These are phyloP conservation scores for Lerema accius DNA, from an alignment of 1,140 invertebrate species.

Conservation along the genomic window DNA sequence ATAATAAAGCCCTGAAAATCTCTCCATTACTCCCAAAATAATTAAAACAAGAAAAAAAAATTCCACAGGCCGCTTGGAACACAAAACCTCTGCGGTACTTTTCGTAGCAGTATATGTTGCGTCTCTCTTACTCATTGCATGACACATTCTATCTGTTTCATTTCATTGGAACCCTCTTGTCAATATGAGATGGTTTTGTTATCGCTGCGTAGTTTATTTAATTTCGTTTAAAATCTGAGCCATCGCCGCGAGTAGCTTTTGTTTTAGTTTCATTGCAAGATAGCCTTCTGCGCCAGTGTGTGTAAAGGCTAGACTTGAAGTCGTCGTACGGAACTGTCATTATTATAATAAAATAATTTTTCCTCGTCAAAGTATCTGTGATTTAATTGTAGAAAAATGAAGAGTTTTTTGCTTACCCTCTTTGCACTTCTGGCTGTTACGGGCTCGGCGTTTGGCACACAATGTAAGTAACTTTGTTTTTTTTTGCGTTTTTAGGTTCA, in stretches of 20 bases:
- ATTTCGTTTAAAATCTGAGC: constrained; percentile 62
- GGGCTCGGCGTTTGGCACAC: constrained; percentile 67
- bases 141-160: constrained; percentile 47
- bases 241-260: constrained; percentile 50
- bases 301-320: constrained; percentile 88
- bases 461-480: constrained; percentile 78
- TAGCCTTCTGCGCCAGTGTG: constrained; percentile 94
- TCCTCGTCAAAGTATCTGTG: constrained; percentile 76
- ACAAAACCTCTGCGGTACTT: constrained; percentile 66
- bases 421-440: constrained; percentile 63
- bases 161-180: constrained; percentile 60
- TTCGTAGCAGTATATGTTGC: constrained; percentile 41
- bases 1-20: constrained; percentile 20
- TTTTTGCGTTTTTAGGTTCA: too few relatives aligned
- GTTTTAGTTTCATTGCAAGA: constrained; percentile 70
- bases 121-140: constrained; percentile 54
- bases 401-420: constrained; percentile 68
- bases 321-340: constrained; percentile 50
- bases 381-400: constrained; percentile 81
- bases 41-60: constrained; percentile 47
- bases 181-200: constrained; percentile 70
- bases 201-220: constrained; percentile 74
- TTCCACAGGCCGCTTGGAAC: constrained; percentile 66
- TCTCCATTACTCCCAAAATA: constrained; percentile 7
- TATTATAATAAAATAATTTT: constrained; percentile 39